Percentiles rank a stretch among this genome's conserved stretches.
Conservation (phyloP, 2,797 vertebrate genomes). For the Leontopithecus rosalia region DNA sequence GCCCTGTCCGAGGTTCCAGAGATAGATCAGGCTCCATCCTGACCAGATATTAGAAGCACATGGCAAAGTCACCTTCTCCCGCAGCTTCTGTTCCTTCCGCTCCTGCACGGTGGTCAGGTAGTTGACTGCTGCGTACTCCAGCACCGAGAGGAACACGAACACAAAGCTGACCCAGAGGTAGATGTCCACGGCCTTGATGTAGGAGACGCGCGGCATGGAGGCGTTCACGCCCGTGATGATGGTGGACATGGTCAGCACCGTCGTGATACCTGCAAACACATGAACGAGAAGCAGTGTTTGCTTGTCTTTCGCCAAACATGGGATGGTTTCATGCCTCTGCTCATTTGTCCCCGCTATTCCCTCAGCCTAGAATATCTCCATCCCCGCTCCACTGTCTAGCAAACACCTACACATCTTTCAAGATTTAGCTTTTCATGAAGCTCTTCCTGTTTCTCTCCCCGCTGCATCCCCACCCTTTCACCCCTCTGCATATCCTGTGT, state of each 20-base stretch:
- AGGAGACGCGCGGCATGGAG: constrained; percentile 96
- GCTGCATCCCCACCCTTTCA: background rate
- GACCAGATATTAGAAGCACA: background rate
- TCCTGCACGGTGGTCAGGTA: constrained; percentile 91
- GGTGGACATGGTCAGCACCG: constrained; percentile 95
- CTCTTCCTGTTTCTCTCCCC: background rate
- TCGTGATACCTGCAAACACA: constrained; percentile 89
- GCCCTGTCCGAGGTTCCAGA: background rate
- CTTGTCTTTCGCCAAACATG: background rate
- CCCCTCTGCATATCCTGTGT: too few species aligned
- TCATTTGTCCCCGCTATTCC: background rate
- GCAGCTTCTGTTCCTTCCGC: constrained; percentile 86
- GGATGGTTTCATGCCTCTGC: background rate
- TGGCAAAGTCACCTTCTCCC: constrained; percentile 84
- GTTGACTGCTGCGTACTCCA: constrained; percentile 95
- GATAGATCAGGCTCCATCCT: background rate
- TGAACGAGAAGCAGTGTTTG: constrained; percentile 89
- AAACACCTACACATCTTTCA: background rate
- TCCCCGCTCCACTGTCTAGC: background rate
- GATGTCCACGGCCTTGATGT: constrained; percentile 96
- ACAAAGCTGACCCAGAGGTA: constrained; percentile 97
- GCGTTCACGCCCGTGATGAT: constrained; percentile 97
- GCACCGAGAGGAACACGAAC: constrained; percentile 94
- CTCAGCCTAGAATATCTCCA: background rate
- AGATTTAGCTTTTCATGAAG: background rate